phyloP scores from a whole-genome alignment of 2,797 vertebrate genomes.

The Eleutherodactylus coqui region DNA sequence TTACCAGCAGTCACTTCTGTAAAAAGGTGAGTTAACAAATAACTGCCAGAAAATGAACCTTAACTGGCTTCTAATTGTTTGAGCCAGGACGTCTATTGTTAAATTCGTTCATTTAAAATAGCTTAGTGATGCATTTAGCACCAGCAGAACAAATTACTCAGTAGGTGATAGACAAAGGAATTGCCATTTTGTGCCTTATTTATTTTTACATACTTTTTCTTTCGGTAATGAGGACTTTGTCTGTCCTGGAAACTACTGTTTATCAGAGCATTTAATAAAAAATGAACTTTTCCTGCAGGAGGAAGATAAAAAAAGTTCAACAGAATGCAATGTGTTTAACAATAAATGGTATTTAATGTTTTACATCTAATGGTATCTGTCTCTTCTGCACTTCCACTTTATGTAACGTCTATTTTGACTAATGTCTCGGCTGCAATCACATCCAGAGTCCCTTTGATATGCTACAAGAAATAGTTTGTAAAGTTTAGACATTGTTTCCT shows the following conservation, averaged over 20 bases:
- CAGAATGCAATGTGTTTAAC: background rate
- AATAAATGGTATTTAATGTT: slow-evolving; percentile 8
- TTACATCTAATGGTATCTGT: background rate
- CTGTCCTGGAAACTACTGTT: slow-evolving; percentile 21
- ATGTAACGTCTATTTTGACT: background rate
- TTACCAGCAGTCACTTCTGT: slow-evolving; percentile 56
- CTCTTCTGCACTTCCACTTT: background rate
- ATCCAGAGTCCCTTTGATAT: background rate
- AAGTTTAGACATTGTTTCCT: background rate
- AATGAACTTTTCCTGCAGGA: background rate
- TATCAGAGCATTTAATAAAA: slow-evolving; percentile 18
- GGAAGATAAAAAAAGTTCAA: background rate
- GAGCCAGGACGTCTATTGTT: slow-evolving; percentile 55
- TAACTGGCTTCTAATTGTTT: slow-evolving; percentile 60
- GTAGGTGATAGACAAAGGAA: slow-evolving; percentile 46
- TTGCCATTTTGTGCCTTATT: slow-evolving; percentile 55
- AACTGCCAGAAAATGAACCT: slow-evolving; percentile 56
- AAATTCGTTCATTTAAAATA: slow-evolving; percentile 60
- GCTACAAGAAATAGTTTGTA: background rate
- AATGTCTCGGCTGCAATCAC: background rate
- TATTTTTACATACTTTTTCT: slow-evolving; percentile 49
- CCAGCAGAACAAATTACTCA: slow-evolving; percentile 59
- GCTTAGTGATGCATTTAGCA: slow-evolving; percentile 61
- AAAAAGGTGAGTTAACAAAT: slow-evolving; percentile 62
- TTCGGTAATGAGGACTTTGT: slow-evolving; percentile 26